Base-by-base conservation (phyloP, 2,888 invertebrate genomes). In the Polyommatus icarus region DNA sequence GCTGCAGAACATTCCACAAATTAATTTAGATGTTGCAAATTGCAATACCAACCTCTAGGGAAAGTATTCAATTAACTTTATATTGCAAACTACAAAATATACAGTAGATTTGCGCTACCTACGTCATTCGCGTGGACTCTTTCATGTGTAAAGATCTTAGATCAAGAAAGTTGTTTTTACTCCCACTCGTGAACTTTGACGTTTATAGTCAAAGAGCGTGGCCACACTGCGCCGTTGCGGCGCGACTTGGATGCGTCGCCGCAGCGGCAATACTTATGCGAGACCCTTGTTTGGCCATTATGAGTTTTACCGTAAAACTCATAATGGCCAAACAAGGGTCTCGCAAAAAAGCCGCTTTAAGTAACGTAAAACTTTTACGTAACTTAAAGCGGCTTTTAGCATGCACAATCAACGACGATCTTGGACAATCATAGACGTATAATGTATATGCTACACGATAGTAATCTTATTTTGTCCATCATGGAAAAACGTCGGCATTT, bases 161-260 rank as follows among this genome's bases (percentile, higher is more conserved):
- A 67, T 32, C 32, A 67, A 18, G 12, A 24, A 67, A 67, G 15
- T 29, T 61, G 61, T 67, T 67, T 20, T 32, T 67, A 29, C 67
- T 29, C 67, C 67, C 67, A 67, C 67, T 32, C 15, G 67, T 67
- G 67, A 67, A 67, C 67, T 67, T 67, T 67, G 29, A 67, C 67
- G 6, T 29, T 24, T 67, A 67, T 20, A 20, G 57, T n/a, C 20
- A 54, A 54, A 5, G 54, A 54, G 54, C 54, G 18, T 15, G 54
- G 54, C 54, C 54, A 54, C 54, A 54, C 18, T 1, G 15, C 54
- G 1, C 18, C 12, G 15, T 5, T 50, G 54, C 18, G 54, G 3
- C 18, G 18, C 54, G 15, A 54, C 4, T 54, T 54, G 18, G 4
- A 5, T 54, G 54, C 15, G 18, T 54, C 15, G 54, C 54, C 54